Evolutionary conservation across 2,888 invertebrate species (phyloP), one percentile per base, ranked within the genome.

Genomic region (Azorinus chamasolen): DNA sequence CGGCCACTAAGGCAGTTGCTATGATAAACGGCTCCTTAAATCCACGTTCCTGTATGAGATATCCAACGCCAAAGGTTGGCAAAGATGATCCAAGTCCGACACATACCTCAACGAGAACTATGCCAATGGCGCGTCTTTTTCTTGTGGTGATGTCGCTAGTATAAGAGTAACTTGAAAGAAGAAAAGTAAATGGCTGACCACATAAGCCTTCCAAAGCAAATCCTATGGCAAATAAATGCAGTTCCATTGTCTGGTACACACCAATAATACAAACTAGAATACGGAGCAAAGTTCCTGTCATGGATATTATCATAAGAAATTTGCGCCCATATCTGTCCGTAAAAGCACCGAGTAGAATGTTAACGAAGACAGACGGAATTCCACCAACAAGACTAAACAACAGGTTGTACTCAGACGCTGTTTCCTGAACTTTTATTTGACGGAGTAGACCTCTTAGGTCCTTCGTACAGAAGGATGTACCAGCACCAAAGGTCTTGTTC

Each of bases 321-420:
- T 80, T 83, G 2, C 85, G 58, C 5, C 85, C 85, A 45, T 73
- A 74, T 25, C 69, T 70, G 58, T 85, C 85, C 2, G 83, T 77
- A 18, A 55, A 75, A 0, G 79, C 55, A 14, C 82, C 82, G 12
- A 83, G 45, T 10, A 85, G 41, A 10, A 85, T 51, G 18, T 71
- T 74, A 14, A 72, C 54, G 0, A 83, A n/a, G 3, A 83, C 69
- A 1, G 71, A 57, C 0, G 82, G 62, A 10, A 82, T 41, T 4
- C 74, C 69, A 0, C 72, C 58, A 4, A 72, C 58, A 1, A 85
- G 12, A 20, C 64, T 63, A 1, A 79, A 55, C 46, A 80, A 80
- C 1, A 82, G 69, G 2, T 51, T 53, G 73, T 82, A 82, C 2
- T 32, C 53, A 1, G 83, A 75, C 2, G 82, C 65, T 18, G 64